These are phyloP conservation scores for Microtus oregoni DNA, from an alignment of 2,113 vertebrate genomes.

Conservation along the genomic window DNA sequence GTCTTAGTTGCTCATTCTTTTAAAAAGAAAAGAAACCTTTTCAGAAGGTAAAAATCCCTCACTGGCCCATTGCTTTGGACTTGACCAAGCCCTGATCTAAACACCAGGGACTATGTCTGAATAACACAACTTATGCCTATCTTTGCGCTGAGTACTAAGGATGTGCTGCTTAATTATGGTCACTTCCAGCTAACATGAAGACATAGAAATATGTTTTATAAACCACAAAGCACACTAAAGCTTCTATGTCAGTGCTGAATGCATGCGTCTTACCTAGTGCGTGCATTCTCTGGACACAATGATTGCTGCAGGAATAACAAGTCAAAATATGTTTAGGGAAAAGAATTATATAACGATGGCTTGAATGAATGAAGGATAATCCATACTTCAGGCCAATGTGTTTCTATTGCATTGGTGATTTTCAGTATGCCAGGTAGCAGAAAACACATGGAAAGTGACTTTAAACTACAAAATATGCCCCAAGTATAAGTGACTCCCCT, in stretches of 20 bases:
- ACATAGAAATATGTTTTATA: constrained; percentile 43
- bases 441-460: constrained; percentile 44
- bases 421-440: constrained; percentile 37
- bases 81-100: constrained; percentile 1
- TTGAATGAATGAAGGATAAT: constrained; percentile 44
- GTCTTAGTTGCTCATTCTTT: constrained; percentile 21
- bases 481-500: background rate
- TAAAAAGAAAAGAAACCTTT: background rate
- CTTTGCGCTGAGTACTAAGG: constrained; percentile 15
- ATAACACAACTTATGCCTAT: constrained; percentile 48
- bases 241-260: background rate
- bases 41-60: constrained; percentile 26
- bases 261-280: background rate
- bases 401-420: constrained; percentile 61
- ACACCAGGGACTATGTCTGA: constrained; percentile 26
- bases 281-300: background rate
- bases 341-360: background rate
- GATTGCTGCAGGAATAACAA: constrained; percentile 12
- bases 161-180: constrained; percentile 22
- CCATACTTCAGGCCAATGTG: constrained; percentile 12
- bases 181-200: background rate
- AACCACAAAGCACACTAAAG: constrained; percentile 50
- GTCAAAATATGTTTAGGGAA: constrained; percentile 35
- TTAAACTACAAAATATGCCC: constrained; percentile 56
- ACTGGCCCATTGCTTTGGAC: background rate